phyloP scores from a whole-genome alignment of 1,140 invertebrate species.

The Drosophila lacteicornis region DNA sequence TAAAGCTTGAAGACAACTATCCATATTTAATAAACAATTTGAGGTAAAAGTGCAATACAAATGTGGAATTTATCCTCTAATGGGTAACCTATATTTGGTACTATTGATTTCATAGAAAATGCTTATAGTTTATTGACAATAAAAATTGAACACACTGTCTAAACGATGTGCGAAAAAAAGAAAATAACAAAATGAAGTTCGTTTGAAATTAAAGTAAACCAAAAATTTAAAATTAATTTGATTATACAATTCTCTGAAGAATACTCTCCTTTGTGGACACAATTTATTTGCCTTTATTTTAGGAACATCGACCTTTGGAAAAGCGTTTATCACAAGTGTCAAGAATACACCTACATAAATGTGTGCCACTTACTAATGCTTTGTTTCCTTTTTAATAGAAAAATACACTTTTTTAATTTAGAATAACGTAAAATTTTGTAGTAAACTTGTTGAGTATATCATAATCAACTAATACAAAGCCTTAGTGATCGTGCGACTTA shows the following conservation, averaged over 20 bases:
- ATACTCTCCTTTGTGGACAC: not conserved
- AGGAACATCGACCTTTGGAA: slow-evolving; percentile 7
- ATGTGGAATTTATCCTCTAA: not conserved
- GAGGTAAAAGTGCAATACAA: too few species aligned
- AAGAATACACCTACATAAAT: slow-evolving; percentile 5
- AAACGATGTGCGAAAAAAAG: not conserved
- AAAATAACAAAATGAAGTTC: not conserved
- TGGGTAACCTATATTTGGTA: not conserved
- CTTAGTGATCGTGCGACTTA: slow-evolving; percentile 79
- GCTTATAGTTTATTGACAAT: not conserved
- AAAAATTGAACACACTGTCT: not conserved
- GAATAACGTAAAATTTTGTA: slow-evolving; percentile 16
- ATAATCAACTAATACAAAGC: slow-evolving; percentile 19
- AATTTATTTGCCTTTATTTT: slow-evolving; percentile 10
- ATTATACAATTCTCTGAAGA: not conserved
- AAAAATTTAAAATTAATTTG: too few species aligned
- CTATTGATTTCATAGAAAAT: not conserved
- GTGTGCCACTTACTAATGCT: not conserved
- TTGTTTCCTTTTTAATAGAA: not conserved
- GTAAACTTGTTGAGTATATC: not conserved
- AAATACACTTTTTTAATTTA: slow-evolving; percentile 27
- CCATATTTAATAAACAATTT: not conserved
- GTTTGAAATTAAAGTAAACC: not conserved
- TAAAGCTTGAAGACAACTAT: too few species aligned
- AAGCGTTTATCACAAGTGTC: slow-evolving; percentile 6